Evolutionary conservation across 2,888 invertebrate genomes (phyloP).

Genomic region (Tipula lateralis): DNA sequence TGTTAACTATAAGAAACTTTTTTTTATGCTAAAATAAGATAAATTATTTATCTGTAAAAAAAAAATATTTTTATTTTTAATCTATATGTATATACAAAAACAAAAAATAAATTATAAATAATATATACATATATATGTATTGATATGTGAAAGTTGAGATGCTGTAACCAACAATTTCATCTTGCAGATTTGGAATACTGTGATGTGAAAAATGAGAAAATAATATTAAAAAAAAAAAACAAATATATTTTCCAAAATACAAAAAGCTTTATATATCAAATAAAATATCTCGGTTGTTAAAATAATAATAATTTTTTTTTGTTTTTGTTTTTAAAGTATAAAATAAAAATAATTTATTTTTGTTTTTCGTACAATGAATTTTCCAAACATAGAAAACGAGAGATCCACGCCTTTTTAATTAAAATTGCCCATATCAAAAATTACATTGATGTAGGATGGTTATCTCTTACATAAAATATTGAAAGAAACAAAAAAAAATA

Average conservation of each 20-base stretch:
- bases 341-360: not conserved
- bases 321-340: not conserved
- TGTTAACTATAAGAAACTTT: not conserved
- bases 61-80: not conserved
- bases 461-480: not conserved
- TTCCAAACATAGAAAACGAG: conserved; percentile 11
- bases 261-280: not conserved
- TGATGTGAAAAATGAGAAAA: conserved; percentile 9
- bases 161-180: not conserved
- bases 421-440: conserved; percentile 24
- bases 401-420: conserved; percentile 24
- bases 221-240: not conserved
- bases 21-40: not conserved
- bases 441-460: conserved; percentile 11
- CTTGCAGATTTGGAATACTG: conserved; percentile 19
- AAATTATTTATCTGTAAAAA: not conserved
- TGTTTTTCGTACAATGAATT: not conserved
- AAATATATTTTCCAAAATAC: not conserved
- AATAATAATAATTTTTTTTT: not conserved
- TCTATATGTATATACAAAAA: conserved; percentile 11
- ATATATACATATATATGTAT: not conserved
- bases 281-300: conserved; percentile 1
- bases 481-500: not conserved
- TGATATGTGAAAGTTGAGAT: conserved; percentile 12
- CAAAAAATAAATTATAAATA: conserved; percentile 4